A percentile compares a stretch with the other conserved stretches of the same genome.
These are phyloP conservation scores for Silurus aristotelis DNA, from an alignment of 2,797 vertebrate genomes.

Conservation along the genomic window DNA sequence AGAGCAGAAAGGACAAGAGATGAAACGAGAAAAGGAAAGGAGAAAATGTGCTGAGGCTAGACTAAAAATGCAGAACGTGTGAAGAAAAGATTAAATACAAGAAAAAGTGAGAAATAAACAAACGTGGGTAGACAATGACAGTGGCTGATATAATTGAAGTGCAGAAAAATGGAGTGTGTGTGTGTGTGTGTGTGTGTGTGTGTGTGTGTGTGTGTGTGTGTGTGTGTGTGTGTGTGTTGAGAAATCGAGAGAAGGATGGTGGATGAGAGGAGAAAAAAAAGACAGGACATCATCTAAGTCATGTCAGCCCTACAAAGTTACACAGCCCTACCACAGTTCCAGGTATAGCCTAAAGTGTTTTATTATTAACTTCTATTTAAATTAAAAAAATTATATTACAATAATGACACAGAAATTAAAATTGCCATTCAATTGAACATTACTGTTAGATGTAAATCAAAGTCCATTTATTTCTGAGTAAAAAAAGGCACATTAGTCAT, in stretches of 20 bases:
- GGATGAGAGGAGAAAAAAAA: conserved; percentile 34
- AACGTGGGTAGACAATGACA: conserved; percentile 43
- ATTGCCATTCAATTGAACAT: background rate
- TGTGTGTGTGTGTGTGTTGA: conserved; percentile 7
- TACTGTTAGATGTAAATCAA: background rate
- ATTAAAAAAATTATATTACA: background rate
- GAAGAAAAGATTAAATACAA: conserved; percentile 53
- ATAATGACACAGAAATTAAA: background rate
- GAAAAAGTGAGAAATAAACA: conserved; percentile 47
- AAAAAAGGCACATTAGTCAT: background rate
- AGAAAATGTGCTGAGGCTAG: conserved; percentile 49
- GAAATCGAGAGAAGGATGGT: background rate
- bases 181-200: conserved; percentile 20
- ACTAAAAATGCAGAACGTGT: conserved; percentile 39
- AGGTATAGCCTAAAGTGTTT: background rate
- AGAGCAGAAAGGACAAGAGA: conserved; percentile 8
- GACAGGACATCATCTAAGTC: conserved; percentile 51
- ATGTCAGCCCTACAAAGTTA: conserved; percentile 39
- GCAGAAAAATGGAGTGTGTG: conserved; percentile 16
- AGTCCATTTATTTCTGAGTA: background rate
- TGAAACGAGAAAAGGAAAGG: conserved; percentile 10
- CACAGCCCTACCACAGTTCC: conserved; percentile 20
- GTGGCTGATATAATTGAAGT: conserved; percentile 44
- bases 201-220: conserved; percentile 32
- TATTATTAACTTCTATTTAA: too few species aligned